Evolutionary conservation across 2,888 invertebrate genomes (phyloP).

Genomic region (Caradrina kadenii): DNA sequence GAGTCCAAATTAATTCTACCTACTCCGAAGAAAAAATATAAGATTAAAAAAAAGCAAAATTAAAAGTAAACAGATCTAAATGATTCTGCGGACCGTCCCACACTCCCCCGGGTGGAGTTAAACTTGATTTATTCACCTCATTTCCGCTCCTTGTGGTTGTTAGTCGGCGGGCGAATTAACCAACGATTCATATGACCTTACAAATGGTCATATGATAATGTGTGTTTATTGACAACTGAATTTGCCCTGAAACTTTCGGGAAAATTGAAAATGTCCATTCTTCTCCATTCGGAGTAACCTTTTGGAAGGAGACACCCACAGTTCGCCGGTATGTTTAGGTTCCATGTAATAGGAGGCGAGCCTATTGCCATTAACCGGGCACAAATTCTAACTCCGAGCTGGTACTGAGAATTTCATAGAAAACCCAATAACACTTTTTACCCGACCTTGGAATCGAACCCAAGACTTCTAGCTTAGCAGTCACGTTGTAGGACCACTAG

Average conservation of each 20-base stretch:
- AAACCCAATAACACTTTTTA: too few species aligned
- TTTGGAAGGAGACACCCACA: too few species aligned
- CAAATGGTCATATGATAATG: constrained; percentile 54
- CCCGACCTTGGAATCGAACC: too few species aligned
- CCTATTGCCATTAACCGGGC: too few species aligned
- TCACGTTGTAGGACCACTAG: too few species aligned
- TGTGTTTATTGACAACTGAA: constrained; percentile 43
- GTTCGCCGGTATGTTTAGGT: too few species aligned
- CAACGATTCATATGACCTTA: constrained; percentile 58
- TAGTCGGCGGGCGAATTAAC: constrained; percentile 68
- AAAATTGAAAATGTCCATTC: too few species aligned
- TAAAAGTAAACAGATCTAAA: constrained; percentile 24
- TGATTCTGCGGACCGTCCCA: constrained; percentile 73
- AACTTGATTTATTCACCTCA: constrained; percentile 86
- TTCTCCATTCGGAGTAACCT: too few species aligned
- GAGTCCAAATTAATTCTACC: background rate
- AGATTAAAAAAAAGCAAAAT: background rate
- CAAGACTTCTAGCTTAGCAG: too few species aligned
- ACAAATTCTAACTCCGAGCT: too few species aligned
- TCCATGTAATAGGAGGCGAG: too few species aligned
- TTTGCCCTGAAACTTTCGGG: background rate
- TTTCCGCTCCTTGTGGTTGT: constrained; percentile 74
- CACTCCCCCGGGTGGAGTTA: constrained; percentile 79
- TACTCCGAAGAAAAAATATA: constrained; percentile 5
- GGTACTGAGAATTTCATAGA: too few species aligned